These are phyloP conservation scores for Eupelmus urozonus DNA, from an alignment of 2,888 invertebrate species.

Conservation along the genomic window DNA sequence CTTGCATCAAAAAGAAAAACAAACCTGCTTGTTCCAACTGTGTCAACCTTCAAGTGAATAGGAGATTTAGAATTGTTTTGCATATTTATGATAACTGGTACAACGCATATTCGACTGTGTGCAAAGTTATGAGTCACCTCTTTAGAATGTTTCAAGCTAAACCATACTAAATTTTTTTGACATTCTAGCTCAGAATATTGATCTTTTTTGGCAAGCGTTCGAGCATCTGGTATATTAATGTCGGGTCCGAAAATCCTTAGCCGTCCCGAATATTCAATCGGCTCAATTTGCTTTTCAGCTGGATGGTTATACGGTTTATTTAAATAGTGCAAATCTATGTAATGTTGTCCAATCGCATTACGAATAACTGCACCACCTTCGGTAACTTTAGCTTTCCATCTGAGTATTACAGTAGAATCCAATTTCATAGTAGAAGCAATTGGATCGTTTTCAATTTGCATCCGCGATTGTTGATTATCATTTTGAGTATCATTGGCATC, in stretches of 20 bases:
- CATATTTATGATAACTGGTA: constrained; percentile 83
- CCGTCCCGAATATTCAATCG: constrained; percentile 71
- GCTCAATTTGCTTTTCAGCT: constrained; percentile 71
- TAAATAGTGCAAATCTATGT: constrained; percentile 82
- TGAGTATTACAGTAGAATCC: constrained; percentile 73
- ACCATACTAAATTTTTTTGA: constrained; percentile 69
- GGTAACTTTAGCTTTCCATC: constrained; percentile 80
- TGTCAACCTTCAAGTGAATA: constrained; percentile 82
- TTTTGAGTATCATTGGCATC: constrained; percentile 62
- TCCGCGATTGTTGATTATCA: constrained; percentile 63
- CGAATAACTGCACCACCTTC: constrained; percentile 80
- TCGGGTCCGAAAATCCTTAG: constrained; percentile 76
- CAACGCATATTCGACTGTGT: constrained; percentile 81
- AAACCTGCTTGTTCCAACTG: constrained; percentile 80
- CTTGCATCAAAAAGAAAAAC: no score
- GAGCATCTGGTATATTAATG: constrained; percentile 74
- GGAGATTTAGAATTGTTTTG: constrained; percentile 83
- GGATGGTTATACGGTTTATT: constrained; percentile 79
- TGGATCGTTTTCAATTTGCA: constrained; percentile 60
- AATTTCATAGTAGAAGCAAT: constrained; percentile 67
- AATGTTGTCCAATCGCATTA: constrained; percentile 84
- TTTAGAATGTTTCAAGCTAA: constrained; percentile 67
- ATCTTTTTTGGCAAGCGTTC: constrained; percentile 62
- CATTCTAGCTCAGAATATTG: constrained; percentile 68
- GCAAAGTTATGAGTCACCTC: constrained; percentile 82